phyloP scores from a whole-genome alignment of 2,113 vertebrate species.

The Herpailurus yagouaroundi region DNA sequence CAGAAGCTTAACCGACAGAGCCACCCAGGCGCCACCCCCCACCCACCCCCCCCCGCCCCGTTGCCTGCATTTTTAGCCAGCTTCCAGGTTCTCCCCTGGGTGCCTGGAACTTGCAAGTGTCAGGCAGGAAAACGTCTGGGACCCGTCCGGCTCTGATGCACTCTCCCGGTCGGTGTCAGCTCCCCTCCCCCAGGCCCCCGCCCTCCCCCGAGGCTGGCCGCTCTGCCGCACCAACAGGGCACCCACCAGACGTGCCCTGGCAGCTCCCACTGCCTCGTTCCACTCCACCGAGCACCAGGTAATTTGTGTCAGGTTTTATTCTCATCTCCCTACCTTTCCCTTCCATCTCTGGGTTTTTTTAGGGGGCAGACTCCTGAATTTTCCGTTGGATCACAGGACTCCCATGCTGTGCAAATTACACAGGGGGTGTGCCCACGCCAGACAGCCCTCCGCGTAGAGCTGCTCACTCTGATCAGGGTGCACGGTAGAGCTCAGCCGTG shows the following conservation, averaged over 20 bases:
- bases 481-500: background rate
- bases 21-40: too few species aligned
- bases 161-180: accelerated
- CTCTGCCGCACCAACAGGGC: background rate
- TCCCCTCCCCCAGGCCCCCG: accelerated
- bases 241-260: background rate
- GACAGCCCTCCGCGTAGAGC: background rate
- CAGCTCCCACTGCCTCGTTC: background rate
- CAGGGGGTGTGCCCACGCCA: background rate
- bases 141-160: background rate
- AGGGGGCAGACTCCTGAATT: background rate
- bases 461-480: background rate
- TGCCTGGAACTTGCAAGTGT: background rate
- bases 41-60: accelerated
- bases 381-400: slow-evolving; percentile 20
- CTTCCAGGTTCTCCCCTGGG: background rate
- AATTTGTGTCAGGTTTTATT: slow-evolving; percentile 53
- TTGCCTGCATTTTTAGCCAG: background rate
- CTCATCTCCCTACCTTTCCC: background rate
- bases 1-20: too few species aligned
- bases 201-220: background rate
- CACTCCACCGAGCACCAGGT: background rate
- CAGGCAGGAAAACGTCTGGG: background rate
- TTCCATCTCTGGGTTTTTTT: background rate
- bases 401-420: slow-evolving; percentile 59